Percentiles rank a stretch among this genome's conserved stretches.
phyloP scores from a whole-genome alignment of 2,113 vertebrate species.

The Ailuropoda melanoleuca region DNA sequence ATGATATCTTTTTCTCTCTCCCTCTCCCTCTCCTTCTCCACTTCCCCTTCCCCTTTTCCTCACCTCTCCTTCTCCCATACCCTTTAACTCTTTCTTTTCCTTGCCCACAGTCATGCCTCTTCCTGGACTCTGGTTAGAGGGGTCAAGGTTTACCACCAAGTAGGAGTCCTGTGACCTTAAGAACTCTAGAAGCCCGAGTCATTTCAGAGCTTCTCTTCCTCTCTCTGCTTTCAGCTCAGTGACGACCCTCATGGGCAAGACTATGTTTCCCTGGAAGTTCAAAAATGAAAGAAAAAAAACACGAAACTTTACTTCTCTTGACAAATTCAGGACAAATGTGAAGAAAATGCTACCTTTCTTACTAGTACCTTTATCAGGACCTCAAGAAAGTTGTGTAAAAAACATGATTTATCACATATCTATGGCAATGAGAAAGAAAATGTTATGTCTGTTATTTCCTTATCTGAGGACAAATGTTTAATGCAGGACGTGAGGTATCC shows the following conservation, averaged over 20 bases:
- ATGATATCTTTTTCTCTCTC: background rate
- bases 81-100: background rate
- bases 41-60: background rate
- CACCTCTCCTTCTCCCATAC: background rate
- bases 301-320: background rate
- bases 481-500: background rate
- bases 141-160: background rate
- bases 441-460: background rate
- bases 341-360: background rate
- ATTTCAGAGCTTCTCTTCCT: background rate
- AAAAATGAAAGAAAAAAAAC: background rate
- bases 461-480: background rate
- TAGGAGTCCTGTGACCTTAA: background rate
- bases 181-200: background rate
- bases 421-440: background rate
- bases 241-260: background rate
- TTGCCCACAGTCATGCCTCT: background rate
- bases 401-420: background rate
- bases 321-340: background rate
- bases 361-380: background rate
- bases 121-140: background rate
- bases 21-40: background rate
- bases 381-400: background rate
- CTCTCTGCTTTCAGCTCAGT: background rate
- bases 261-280: background rate